phyloP scores from a whole-genome alignment of 2,797 vertebrate genomes.

The Zalophus californianus region DNA sequence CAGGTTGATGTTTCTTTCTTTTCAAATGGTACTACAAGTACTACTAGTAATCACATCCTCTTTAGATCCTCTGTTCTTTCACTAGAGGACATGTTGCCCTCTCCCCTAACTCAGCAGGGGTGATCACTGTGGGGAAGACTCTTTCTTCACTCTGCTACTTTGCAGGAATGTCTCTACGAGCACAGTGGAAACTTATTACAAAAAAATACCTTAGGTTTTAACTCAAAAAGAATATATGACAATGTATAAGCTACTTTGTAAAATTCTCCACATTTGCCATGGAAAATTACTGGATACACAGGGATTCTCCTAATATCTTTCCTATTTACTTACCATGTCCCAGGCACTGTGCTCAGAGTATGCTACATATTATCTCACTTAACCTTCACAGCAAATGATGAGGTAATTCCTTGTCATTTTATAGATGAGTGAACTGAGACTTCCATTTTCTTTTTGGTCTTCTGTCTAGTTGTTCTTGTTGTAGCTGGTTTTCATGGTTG shows the following conservation, averaged over 20 bases:
- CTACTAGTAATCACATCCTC: background rate
- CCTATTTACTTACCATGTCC: background rate
- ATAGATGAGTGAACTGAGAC: background rate
- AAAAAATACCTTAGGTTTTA: slow-evolving; percentile 19
- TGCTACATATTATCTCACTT: background rate
- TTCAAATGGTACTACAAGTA: background rate
- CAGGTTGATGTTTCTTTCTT: background rate
- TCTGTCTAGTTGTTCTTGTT: background rate
- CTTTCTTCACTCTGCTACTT: slow-evolving; percentile 4
- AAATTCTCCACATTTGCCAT: background rate
- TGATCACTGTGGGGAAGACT: background rate
- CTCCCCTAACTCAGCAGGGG: background rate
- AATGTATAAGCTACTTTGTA: background rate
- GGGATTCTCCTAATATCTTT: background rate
- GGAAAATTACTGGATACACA: background rate
- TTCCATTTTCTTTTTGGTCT: background rate
- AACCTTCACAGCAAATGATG: background rate
- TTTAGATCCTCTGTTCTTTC: background rate
- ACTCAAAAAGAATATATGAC: background rate
- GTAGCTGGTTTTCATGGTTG: background rate
- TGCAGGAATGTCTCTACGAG: background rate
- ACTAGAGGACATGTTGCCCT: background rate
- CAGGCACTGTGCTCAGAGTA: background rate
- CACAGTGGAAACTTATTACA: background rate
- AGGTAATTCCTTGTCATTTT: background rate